Evolutionary conservation across 1,140 invertebrate genomes (phyloP), one percentile per base, ranked within the genome.

Genomic region (Micrasema longulum): DNA sequence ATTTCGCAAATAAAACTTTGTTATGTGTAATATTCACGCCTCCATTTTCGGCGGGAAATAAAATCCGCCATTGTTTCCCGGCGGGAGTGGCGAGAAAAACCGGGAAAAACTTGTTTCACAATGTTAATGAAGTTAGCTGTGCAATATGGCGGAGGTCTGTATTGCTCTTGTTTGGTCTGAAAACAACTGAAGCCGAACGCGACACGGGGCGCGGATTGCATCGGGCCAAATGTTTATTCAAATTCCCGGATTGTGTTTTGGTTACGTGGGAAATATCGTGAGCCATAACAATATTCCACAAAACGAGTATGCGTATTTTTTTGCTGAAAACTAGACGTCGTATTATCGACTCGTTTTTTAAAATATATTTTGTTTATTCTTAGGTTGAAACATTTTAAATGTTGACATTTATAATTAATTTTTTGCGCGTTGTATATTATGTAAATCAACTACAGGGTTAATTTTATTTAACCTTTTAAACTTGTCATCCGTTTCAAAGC

Each of bases 111-210:
- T 35, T 57, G 53, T 57, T 57, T 18, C 53, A 18, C 53, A 57
- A 57, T 57, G 53, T 16, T 57, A 57, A 57, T 57, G 53, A 57
- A 57, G 53, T 57, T 57, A 57, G 23, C 53, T 20, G 26, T 38
- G 53, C 53, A 57, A 57, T 57, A 57, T 16, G 53, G 26, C 14
- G 23, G 31, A 36, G 53, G 16, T 57, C 53, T 57, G 53, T 57
- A 35, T 35, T 31, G n/a, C n/a, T 35, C 1, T 12, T 57, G 53
- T 57, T 57, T 57, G 26, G 53, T 57, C 7, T 57, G 53, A 57
- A 57, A 57, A 57, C 53, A 57, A 57, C 20, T 57, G 36, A 57
- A 57, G 14, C 53, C 53, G n/a, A 7, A 12, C n/a, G 53, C 23
- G 11, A 57, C 53, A n/a, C 16, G 53, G n/a, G 14, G 53, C 26